phyloP scores from a whole-genome alignment of 2,888 invertebrate species.

The Nebria brevicollis region DNA sequence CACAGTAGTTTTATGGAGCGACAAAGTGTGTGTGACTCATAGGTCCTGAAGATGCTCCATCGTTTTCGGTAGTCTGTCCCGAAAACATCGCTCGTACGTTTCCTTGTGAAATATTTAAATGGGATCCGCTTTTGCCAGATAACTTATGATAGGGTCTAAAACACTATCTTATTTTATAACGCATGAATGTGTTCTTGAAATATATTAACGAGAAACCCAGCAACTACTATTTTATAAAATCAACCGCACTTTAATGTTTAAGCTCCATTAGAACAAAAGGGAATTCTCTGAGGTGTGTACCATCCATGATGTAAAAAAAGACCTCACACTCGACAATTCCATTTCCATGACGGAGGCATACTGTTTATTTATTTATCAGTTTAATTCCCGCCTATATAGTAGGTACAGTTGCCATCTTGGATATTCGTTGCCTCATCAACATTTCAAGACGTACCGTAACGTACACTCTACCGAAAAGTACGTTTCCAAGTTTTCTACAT shows the following conservation, averaged over 20 bases:
- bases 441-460: constrained; percentile 52
- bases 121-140: neutral
- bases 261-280: constrained; percentile 29
- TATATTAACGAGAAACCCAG: neutral
- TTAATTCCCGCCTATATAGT: constrained; percentile 56
- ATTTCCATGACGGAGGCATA: constrained; percentile 46
- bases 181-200: neutral
- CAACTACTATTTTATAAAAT: constrained; percentile 14
- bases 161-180: neutral
- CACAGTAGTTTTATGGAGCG: constrained; percentile 32
- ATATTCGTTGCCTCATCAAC: constrained; percentile 56
- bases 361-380: constrained; percentile 57
- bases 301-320: constrained; percentile 27
- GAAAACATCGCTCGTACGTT: constrained; percentile 6
- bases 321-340: constrained; percentile 40
- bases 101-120: constrained; percentile 40
- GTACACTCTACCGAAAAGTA: constrained; percentile 3
- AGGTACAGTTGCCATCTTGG: constrained; percentile 51
- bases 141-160: neutral
- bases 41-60: constrained; percentile 11
- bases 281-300: constrained; percentile 8
- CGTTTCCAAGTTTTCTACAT: neutral
- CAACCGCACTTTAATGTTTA: constrained; percentile 29
- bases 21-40: constrained; percentile 33
- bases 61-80: constrained; percentile 9